Evolutionary conservation across 1,140 invertebrate genomes (phyloP), one percentile per base, ranked within the genome.

Genomic region (Philopotamus ludificatus): DNA sequence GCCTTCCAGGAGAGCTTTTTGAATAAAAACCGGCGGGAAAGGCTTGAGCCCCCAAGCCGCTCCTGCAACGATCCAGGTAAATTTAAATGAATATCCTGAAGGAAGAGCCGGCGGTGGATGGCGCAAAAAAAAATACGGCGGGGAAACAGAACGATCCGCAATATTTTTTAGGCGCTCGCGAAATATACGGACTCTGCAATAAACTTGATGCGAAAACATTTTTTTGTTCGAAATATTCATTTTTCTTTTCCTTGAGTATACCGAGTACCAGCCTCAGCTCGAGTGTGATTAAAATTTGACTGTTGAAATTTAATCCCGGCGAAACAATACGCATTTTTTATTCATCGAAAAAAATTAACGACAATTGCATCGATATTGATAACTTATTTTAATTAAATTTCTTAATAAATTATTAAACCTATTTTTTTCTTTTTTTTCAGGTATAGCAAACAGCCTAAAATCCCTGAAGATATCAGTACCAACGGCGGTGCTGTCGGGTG

Each of bases 391-490:
- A 34, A 34, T 34, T 12, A 34, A 34, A 34, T 7, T 34, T 34
- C 28, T 7, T 34, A 34, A 7, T 34, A 34, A 34, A 34, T 12
- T 34, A 34, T 34, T 4, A 34, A 34, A n/a, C n/a, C 28, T 4
- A 12, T 34, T 39, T 39, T 39, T 9, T 26, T 23, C 7, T 39
- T 51, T 49, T 16, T 49, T 84, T 81, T 1, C 79, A 89, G 87
- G 85, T 75, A 75, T 77, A n/a, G 82, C 83, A 16, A 80, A 77
- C 71, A 84, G 87, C n/a, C 77, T 92, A 23, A 84, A 84, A 69
- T 86, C 89, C 71, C 77, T 92, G 69, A 84, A 85, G 70, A 89
- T 91, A 74, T 85, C 83, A 50, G 87, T 89, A n/a, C 90, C 90
- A 9, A 77, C 84, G 51, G 88, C 88, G 34, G 88, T 91, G 23